Evolutionary conservation across 1,140 invertebrate genomes (phyloP), one percentile per base, ranked within the genome.

Genomic region (Notospermus geniculatus): DNA sequence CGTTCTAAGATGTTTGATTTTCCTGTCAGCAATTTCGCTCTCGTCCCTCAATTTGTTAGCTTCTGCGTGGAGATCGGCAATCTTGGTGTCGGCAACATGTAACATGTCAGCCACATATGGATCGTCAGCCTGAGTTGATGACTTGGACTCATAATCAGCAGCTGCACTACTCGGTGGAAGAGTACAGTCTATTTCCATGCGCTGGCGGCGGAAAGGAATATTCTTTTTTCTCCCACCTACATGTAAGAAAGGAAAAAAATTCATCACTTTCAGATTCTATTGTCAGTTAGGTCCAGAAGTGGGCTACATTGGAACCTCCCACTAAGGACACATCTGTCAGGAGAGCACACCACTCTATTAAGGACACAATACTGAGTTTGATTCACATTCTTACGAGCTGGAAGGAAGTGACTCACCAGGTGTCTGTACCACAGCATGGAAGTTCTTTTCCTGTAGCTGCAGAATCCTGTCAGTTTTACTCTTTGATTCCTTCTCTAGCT

Each of bases 381-480:
- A n/a, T n/a, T n/a, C n/a, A n/a, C n/a, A n/a, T n/a, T n/a, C n/a
- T n/a, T n/a, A n/a, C n/a, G n/a, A n/a, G n/a, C n/a, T n/a, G n/a
- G n/a, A n/a, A n/a, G n/a, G n/a, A 30, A 15, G 15, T n/a, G 4
- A 64, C 62, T 41, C 58, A 79, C 79, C 77, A 68, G 76, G 78
- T 15, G 79, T 81, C 52, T 80, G 79, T 11, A 82, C 78, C 45
- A 80, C 77, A 56, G 80, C 84, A 65, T 86, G 84, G 43, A 82
- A 81, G 66, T 84, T 85, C 74, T 86, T 86, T 58, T 85, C 85
- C 60, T 85, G 83, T 19, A 87, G 72, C 55, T 85, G 81, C 2
- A 85, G 75, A 66, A 87, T 85, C 62, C 81, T 80, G 60, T 84
- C 85, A 0, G 81, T 82, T 60, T 86, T 87, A 39, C 84, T 83